phyloP scores from a whole-genome alignment of 2,113 vertebrate genomes.

The Rissa tridactyla region DNA sequence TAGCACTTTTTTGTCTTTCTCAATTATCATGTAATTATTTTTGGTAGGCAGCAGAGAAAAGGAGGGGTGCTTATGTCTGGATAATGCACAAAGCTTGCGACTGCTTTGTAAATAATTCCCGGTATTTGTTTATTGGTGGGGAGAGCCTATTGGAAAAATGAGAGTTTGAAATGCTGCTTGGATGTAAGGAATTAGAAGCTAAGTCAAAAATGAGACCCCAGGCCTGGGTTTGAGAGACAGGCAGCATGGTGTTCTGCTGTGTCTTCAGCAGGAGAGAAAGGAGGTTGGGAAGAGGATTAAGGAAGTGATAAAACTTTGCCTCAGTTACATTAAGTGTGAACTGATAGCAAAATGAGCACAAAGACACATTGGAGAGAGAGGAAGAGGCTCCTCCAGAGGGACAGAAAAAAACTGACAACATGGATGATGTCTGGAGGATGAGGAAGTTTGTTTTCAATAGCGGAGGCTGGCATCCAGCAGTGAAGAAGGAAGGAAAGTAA shows the following conservation, averaged over 20 bases:
- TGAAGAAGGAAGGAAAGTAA: background rate
- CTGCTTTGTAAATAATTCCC: background rate
- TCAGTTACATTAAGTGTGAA: background rate
- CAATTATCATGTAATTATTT: background rate
- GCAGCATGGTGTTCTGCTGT: background rate
- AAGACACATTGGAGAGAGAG: background rate
- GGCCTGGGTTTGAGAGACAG: background rate
- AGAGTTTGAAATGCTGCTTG: background rate
- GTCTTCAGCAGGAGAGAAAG: background rate
- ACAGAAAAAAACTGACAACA: background rate
- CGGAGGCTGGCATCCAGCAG: background rate
- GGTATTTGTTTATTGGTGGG: background rate
- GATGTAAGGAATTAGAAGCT: background rate
- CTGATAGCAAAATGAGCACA: background rate
- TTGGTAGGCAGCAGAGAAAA: background rate
- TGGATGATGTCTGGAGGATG: background rate
- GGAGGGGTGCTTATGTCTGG: background rate
- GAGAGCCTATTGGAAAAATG: background rate
- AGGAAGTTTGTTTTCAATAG: rapidly evolving
- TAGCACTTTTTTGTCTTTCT: background rate
- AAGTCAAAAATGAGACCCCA: background rate
- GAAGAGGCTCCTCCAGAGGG: background rate
- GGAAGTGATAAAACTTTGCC: background rate
- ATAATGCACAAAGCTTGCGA: background rate
- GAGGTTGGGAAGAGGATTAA: background rate